phyloP scores from a whole-genome alignment of 2,113 vertebrate species.

The Oncorhynchus tshawytscha region DNA sequence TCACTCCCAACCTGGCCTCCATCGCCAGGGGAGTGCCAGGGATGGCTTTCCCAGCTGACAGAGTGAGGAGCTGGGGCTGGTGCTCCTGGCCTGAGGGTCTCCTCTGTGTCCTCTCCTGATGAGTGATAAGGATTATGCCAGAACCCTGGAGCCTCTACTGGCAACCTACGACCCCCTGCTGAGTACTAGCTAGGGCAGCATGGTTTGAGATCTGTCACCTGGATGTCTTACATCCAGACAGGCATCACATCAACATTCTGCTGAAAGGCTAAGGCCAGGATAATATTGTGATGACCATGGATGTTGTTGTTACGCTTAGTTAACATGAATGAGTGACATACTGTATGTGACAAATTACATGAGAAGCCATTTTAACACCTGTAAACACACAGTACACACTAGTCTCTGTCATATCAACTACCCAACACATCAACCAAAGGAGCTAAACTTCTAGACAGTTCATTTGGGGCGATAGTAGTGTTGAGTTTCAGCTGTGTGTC shows the following conservation, averaged over 20 bases:
- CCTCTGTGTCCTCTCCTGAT: slow-evolving; percentile 36
- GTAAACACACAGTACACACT: not conserved
- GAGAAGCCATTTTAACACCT: slow-evolving; percentile 21
- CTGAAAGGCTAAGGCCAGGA: slow-evolving; percentile 19
- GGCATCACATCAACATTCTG: not conserved
- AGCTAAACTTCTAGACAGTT: not conserved
- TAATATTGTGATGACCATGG: slow-evolving; percentile 4
- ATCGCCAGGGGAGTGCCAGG: slow-evolving; percentile 42
- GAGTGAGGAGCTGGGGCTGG: slow-evolving; percentile 21
- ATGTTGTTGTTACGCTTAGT: not conserved
- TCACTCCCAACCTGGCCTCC: slow-evolving; percentile 41
- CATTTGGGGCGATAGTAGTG: not conserved
- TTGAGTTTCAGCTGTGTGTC: slow-evolving; percentile 26
- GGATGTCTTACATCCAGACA: slow-evolving; percentile 11
- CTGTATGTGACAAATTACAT: slow-evolving; percentile 20
- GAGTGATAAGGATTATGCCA: slow-evolving; percentile 33
- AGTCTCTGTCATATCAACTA: slow-evolving; percentile 32
- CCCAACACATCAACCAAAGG: slow-evolving; percentile 11
- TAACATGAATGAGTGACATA: not conserved
- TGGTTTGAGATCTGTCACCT: slow-evolving; percentile 11
- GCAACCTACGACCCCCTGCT: slow-evolving; percentile 25
- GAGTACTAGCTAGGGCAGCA: not conserved
- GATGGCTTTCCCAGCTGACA: slow-evolving; percentile 70
- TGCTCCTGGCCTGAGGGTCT: slow-evolving; percentile 35
- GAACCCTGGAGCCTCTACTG: slow-evolving; percentile 22